Base-by-base conservation (phyloP, 2,888 invertebrate genomes). In the Oxytorus armatus region DNA sequence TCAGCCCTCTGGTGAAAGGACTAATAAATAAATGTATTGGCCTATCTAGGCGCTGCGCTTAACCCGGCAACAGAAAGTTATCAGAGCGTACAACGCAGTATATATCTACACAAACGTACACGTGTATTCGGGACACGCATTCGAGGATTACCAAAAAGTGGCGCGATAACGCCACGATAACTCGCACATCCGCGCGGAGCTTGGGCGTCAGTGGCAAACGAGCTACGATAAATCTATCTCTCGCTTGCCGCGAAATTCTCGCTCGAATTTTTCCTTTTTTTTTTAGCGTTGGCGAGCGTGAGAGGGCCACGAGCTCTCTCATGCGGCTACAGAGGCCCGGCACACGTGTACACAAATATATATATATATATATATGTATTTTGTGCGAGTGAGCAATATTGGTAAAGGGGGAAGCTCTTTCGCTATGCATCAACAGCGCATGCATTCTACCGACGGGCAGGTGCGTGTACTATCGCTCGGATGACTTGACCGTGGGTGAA, bases 161-260 rank as follows among this genome's bases (percentile, higher is more conserved):
- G 79, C 18, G 70, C 53, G 79, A 79, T 79, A 79, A 79, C 79
- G 79, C 59, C 61, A 51, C 72, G 76, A 70, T 72, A 75, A 76
- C 72, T 76, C 72, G 75, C 55, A 44, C 66, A 61, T 69, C 72
- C 51, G 53, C 29, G 63, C 39, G 70, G 47, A 59, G 70, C 69
- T 21, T 23, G 33, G 33, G 59, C 79, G 66, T 76, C 70, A 72
- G 59, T 65, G 70, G 66, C 72, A 79, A 79, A 72, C 79, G 76
- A 79, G 70, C 36, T 72, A 68, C 76, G 61, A 79, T 79, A 79
- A 79, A 79, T 79, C 79, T 79, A 68, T 79, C 77, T 53, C 61
- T 59, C 72, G 72, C 51, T 66, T 25, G 21, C 66, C 33, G 61
- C 59, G 29, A 51, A 33, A 47, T 61, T 61, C 36, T 69, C 68